Base-by-base conservation (phyloP, 2,797 vertebrate species). In the Arctocebus calabarensis region DNA sequence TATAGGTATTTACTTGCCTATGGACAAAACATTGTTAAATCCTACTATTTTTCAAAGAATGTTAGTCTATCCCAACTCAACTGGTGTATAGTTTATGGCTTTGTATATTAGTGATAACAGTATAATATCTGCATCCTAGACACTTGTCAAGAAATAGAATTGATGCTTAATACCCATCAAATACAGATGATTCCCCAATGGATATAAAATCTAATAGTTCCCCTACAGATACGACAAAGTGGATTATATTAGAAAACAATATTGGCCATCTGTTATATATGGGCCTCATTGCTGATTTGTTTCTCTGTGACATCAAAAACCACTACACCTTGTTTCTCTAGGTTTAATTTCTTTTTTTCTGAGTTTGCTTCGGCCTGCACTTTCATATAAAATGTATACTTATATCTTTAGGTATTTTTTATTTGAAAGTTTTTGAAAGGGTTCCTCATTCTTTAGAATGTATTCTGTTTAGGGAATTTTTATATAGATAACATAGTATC, bases 281-380 rank as follows among this genome's bases (percentile, higher is more conserved):
- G 23, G 9, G 64, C 7, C 48, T 91, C 25, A 20, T 70, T 32
- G 16, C 32, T 3, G 68, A 12, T 93, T 91, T 85, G 32, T 45
- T 79, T 95, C 40, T 83, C 68, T 61, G 43, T 19, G 14, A 23
- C 57, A 78, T 25, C 55, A 74, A 96, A 90, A 22, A 66, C 6
- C 3, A 45, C 10, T 22, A 34, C 3, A 83, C 27, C 8, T 29
- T 9, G 64, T 29, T 6, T 29, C 1, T n/a, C 25, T 1, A 94
- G n/a, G 79, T 93, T 57, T 88, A 90, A 89, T 70, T 92, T 71
- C 45, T 85, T 8, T 70, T 84, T 95, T 62, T 82, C 13, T 82
- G 7, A 66, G 29, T 71, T 89, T 90, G 17, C 3, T 81, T 87
- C 94, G 25, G 62, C 23, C 57, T 45, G 45, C 5, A 62, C 14